Evolutionary conservation across 2,888 invertebrate genomes (phyloP), one percentile per base, ranked within the genome.

Genomic region (Himalopsyche tibetana): DNA sequence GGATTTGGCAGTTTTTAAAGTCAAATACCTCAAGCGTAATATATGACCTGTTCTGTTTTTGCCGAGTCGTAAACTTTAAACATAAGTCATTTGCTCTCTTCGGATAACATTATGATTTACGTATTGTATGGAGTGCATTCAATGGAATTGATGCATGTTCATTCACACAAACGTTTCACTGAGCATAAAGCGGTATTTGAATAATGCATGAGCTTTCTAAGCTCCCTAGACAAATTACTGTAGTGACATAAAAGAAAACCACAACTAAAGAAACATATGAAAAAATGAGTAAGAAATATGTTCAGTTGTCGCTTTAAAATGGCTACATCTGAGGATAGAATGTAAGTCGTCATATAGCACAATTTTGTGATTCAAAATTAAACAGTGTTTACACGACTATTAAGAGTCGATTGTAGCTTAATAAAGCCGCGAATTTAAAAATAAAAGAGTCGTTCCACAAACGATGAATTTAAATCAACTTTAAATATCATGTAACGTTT

Each of bases 11-110:
- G 28, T 63, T 28, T 45, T 63, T 6, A 28, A 63, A 19, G 63
- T 0, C 11, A 63, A 28, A 63, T 0, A 15, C 19, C 19, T 19
- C 8, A 9, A 28, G 28, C 15, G 19, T 8, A 28, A 63, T 56
- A 8, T 9, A 63, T n/a, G 2, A 19, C 11, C 19, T 28, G 36
- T 12, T 74, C 5, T 38, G 36, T 74, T 74, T 36, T 74, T 19
- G 38, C 36, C 4, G 74, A 74, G 38, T 12, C 74, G 11, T 11
- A 74, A 74, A 38, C 74, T 74, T 38, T 36, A 74, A 74, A 74
- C 74, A 69, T 74, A 74, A 74, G 38, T 74, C 36, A 74, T 36
- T 74, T 36, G 36, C n/a, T 74, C 74, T 28, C 36, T 74, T 38
- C 6, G 15, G 4, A 74, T 36, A 36, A 12, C 15, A 74, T 28